Percentiles rank a stretch among this genome's conserved stretches.
Evolutionary conservation across 1,140 invertebrate genomes (phyloP).

Genomic region (Mesaphorura yosii): DNA sequence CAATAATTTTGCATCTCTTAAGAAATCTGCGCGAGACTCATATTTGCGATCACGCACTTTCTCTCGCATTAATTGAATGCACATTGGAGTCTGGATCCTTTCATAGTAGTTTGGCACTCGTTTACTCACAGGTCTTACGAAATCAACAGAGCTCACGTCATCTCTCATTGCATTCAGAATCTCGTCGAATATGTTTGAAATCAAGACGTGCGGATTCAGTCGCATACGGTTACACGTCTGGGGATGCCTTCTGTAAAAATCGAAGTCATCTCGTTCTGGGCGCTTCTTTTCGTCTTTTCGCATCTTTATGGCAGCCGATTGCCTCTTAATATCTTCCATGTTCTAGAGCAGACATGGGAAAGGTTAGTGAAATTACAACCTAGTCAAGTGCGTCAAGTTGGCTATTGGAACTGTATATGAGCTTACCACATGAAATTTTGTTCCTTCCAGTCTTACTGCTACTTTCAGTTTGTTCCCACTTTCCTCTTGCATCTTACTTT

Average conservation of each 20-base stretch:
- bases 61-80: conserved; percentile 90
- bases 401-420: neutral
- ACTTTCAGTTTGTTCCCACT: conserved; percentile 67
- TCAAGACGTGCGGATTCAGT: conserved; percentile 89
- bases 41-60: conserved; percentile 86
- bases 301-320: conserved; percentile 69
- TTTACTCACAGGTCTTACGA: conserved; percentile 75
- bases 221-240: conserved; percentile 81
- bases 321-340: conserved; percentile 64
- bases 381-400: neutral
- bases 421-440: conserved; percentile 66
- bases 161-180: conserved; percentile 90
- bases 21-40: conserved; percentile 82
- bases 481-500: conserved; percentile 63
- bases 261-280: conserved; percentile 60
- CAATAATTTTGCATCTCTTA: conserved; percentile 89
- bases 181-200: conserved; percentile 84
- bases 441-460: conserved; percentile 56
- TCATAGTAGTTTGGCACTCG: conserved; percentile 85
- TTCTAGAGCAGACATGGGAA: conserved; percentile 43
- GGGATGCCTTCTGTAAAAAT: conserved; percentile 80
- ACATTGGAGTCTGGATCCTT: conserved; percentile 87
- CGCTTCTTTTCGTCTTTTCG: conserved; percentile 52
- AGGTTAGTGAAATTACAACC: too few relatives aligned
- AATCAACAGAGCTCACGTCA: conserved; percentile 80